phyloP scores from a whole-genome alignment of 2,797 vertebrate species.

The Todus mexicanus region DNA sequence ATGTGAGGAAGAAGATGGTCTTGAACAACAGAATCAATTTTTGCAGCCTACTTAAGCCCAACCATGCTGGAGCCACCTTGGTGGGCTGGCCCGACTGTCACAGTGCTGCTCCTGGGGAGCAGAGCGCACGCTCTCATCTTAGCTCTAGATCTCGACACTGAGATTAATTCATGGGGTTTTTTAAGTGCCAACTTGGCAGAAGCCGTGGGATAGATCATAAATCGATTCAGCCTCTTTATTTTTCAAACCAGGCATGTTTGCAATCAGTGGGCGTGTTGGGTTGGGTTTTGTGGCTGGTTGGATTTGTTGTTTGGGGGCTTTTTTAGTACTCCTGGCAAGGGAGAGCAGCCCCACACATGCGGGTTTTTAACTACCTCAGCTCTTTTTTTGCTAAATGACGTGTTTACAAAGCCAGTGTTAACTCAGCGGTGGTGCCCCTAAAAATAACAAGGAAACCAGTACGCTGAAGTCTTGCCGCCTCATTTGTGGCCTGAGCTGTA shows the following conservation, averaged over 20 bases:
- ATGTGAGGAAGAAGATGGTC: neutral
- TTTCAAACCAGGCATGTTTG: neutral
- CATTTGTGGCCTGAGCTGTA: neutral
- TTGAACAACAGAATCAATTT: neutral
- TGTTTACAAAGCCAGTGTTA: neutral
- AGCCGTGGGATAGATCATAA: neutral
- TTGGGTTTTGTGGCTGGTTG: neutral
- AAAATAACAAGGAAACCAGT: neutral
- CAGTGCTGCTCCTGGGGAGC: neutral
- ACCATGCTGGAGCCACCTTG: neutral
- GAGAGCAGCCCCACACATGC: neutral
- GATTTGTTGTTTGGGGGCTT: neutral
- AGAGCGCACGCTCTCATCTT: rapidly evolving
- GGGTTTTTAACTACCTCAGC: neutral
- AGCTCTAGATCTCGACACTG: neutral
- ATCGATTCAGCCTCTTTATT: neutral
- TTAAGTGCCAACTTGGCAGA: neutral
- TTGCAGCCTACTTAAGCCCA: neutral
- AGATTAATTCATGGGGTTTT: neutral
- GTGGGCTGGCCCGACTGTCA: neutral
- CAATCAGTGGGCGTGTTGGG: rapidly evolving
- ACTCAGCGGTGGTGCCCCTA: neutral
- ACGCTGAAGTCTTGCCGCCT: neutral
- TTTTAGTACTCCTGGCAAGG: neutral
- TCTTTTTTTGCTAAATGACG: neutral